Conservation (phyloP, 2,888 invertebrate genomes). For the Euphydryas editha region DNA sequence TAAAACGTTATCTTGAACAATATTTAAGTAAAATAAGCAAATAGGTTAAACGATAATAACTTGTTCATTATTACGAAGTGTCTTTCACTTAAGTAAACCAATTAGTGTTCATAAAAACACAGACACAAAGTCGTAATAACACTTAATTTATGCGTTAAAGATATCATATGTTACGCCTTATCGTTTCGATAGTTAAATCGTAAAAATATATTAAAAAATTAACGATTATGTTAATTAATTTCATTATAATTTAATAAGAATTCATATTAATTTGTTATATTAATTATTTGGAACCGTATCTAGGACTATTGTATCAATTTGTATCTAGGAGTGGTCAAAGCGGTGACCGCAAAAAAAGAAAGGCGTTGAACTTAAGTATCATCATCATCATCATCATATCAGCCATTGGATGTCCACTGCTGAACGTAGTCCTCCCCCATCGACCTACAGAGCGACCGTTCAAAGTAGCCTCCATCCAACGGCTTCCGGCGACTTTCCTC, state of each 20-base stretch:
- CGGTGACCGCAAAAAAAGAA: too few species aligned
- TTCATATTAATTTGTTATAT: neutral
- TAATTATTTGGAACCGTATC: neutral
- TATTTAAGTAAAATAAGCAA: neutral
- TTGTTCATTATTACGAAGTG: neutral
- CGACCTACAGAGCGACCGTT: too few species aligned
- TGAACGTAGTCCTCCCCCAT: too few species aligned
- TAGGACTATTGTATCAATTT: neutral
- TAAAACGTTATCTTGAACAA: neutral
- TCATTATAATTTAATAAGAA: neutral
- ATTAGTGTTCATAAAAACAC: conserved; percentile 19
- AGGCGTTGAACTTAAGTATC: too few species aligned
- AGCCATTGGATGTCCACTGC: too few species aligned
- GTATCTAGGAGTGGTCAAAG: too few species aligned
- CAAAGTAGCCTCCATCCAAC: too few species aligned
- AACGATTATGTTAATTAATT: neutral
- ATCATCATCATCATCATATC: too few species aligned
- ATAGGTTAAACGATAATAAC: neutral
- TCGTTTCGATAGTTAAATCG: conserved; percentile 7
- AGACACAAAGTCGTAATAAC: conserved; percentile 10
- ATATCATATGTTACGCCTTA: neutral
- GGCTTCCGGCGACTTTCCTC: too few species aligned
- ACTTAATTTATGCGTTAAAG: conserved; percentile 4
- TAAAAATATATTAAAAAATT: neutral
- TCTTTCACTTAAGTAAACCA: conserved; percentile 11